phyloP scores from a whole-genome alignment of 1,140 invertebrate species.

The Leptinotarsa undecemlineata region DNA sequence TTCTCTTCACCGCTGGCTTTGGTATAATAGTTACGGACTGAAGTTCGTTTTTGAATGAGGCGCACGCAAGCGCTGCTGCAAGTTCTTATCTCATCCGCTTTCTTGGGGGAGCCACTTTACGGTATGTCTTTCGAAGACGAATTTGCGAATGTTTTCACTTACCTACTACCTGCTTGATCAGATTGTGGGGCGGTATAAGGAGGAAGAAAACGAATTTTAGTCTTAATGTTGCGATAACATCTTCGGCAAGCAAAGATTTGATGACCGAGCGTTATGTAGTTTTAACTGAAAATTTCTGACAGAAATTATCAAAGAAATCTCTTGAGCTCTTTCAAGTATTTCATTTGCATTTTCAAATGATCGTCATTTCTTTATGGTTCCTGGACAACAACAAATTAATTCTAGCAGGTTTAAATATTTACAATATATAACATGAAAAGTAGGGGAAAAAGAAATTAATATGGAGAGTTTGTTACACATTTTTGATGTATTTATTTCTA shows the following conservation, averaged over 20 bases:
- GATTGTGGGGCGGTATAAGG: slow-evolving; percentile 22
- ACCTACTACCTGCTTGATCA: slow-evolving; percentile 24
- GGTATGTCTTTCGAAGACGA: slow-evolving; percentile 21
- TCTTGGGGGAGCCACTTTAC: slow-evolving; percentile 38
- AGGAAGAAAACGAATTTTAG: slow-evolving; percentile 23
- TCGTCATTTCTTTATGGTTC: no score
- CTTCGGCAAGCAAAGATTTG: neutral
- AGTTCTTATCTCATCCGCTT: slow-evolving; percentile 26
- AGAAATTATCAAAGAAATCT: neutral
- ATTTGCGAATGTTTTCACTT: slow-evolving; percentile 18
- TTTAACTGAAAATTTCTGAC: neutral
- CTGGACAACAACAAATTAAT: no score
- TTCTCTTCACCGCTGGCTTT: slow-evolving; percentile 38
- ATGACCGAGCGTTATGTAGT: neutral
- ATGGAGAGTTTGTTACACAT: no score
- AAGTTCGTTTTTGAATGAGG: slow-evolving; percentile 19
- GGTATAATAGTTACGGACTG: slow-evolving; percentile 44
- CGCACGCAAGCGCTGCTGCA: slow-evolving; percentile 43
- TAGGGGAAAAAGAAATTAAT: no score
- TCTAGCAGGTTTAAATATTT: no score
- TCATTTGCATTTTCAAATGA: no score
- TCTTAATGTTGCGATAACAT: slow-evolving; percentile 28
- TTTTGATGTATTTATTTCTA: no score
- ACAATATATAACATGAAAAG: no score
- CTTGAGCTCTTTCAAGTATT: no score